Evolutionary conservation across 2,113 vertebrate genomes (phyloP), one percentile per base, ranked within the genome.

Genomic region (Ophthalmolycus amberensis): DNA sequence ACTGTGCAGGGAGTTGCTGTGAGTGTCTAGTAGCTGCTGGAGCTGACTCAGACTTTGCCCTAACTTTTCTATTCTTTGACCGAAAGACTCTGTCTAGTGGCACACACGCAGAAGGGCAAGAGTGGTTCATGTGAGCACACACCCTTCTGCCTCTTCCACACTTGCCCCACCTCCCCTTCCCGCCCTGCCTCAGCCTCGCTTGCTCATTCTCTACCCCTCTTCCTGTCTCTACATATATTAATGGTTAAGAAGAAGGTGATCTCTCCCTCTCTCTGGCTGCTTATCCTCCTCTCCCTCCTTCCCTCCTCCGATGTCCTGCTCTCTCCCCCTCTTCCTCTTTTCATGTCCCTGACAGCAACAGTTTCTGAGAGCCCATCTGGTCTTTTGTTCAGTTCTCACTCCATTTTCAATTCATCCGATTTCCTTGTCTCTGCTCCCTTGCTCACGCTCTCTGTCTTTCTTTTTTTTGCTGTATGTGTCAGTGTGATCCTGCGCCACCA

Each of bases 11-110:
- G 81, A 89, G 88, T 84, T 72, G 75, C 75, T 84, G 63, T 75
- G 65, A 68, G 77, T 89, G 86, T 90, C 84, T 90, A 76, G 67
- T 79, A 80, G 89, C 89, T 91, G 77, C 77, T 86, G 77, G 60
- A 91, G 88, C 82, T 63, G 75, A 88, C 60, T 85, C 74, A 90
- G 92, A 95, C 91, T 94, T 93, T 93, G 88, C 38, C 75, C 67
- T 71, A 94, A 95, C 94, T 95, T 95, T 95, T 94, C 86, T 77
- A 72, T 90, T 81, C 92, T 89, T 85, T 89, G 89, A 70, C 78
- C 14, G 42, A 90, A 82, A 89, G 75, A 79, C 75, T 89, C 85
- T 75, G 77, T 60, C 87, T 79, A 79, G 76, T 87, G 89, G 82
- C 88, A 90, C 77, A 79, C 71, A 83, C 25, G 16, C 72, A 82